Conservation (phyloP, 2,113 vertebrate genomes). For the Mirounga angustirostris region DNA sequence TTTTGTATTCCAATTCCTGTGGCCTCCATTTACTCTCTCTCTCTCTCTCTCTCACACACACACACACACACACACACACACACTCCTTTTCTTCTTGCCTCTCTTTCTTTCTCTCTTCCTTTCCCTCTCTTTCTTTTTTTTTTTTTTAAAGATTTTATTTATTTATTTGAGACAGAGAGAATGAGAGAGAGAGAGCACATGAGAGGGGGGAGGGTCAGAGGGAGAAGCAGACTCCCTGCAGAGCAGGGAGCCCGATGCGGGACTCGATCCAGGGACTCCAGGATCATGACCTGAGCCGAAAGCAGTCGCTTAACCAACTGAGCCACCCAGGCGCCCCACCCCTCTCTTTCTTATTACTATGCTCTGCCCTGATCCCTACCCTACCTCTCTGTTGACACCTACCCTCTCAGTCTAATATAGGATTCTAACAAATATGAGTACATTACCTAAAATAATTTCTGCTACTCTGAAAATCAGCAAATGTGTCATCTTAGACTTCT, state of each 20-base stretch:
- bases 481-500: not conserved
- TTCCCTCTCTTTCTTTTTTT: not conserved
- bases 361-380: not conserved
- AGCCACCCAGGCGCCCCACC: too few species aligned
- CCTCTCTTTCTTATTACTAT: not conserved
- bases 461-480: not conserved
- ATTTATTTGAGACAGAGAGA: too few species aligned
- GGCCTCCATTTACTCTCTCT: not conserved
- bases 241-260: too few species aligned
- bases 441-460: not conserved
- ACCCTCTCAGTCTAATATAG: not conserved
- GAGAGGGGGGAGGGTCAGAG: too few species aligned
- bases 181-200: too few species aligned
- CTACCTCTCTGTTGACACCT: not conserved
- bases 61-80: not conserved
- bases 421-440: not conserved
- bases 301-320: too few species aligned
- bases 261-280: too few species aligned
- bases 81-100: not conserved
- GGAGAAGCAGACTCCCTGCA: too few species aligned
- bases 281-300: too few species aligned
- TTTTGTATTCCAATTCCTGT: not conserved
- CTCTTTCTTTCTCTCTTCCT: not conserved
- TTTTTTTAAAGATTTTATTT: too few species aligned
- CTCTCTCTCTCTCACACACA: not conserved